Evolutionary conservation across 2,113 vertebrate species (phyloP).

Genomic region (Ia io): DNA sequence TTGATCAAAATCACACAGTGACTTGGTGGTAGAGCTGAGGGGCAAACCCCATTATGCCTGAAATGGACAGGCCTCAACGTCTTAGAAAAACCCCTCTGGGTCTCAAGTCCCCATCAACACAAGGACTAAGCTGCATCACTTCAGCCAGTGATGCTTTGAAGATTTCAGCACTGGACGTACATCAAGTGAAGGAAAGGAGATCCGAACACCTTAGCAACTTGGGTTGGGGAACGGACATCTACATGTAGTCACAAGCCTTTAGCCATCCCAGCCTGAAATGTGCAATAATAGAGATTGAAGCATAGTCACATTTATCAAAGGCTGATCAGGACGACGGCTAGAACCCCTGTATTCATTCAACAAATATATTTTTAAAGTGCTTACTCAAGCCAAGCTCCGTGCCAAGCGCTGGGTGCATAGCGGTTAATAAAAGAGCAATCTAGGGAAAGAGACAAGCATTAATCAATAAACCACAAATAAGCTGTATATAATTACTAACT

Average conservation of each 20-base stretch:
- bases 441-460: background rate
- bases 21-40: background rate
- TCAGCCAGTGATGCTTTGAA: background rate
- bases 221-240: background rate
- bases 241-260: background rate
- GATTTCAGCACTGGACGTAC: background rate
- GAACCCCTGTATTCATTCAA: background rate
- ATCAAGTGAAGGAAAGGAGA: background rate
- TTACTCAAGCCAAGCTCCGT: background rate
- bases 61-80: background rate
- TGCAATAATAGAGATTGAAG: background rate
- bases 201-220: background rate
- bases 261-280: background rate
- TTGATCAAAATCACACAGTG: background rate
- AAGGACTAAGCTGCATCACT: background rate
- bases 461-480: conserved; percentile 48
- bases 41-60: background rate
- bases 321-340: background rate
- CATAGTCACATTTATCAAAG: background rate
- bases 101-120: background rate
- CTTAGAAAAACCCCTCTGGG: background rate
- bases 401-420: background rate
- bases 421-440: conserved; percentile 9
- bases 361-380: background rate
- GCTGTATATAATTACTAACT: conserved; percentile 15